Conservation (phyloP, 1,140 invertebrate species). For the Lucilia cuprina region DNA sequence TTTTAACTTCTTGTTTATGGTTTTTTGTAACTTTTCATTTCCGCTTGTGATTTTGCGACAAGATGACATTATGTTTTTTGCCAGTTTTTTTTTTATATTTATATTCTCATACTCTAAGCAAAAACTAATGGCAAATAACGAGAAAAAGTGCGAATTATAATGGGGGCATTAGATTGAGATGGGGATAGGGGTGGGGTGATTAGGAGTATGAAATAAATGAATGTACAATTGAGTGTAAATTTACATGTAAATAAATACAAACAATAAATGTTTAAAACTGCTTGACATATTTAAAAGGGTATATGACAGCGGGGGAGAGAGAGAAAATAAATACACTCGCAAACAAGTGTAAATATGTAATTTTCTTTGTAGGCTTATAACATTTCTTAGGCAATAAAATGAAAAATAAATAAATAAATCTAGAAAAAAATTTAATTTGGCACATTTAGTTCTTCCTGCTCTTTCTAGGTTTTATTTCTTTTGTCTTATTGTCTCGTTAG, state of each 20-base stretch:
- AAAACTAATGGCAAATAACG: not conserved
- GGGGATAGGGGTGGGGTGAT: not conserved
- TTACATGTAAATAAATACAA: conserved; percentile 20
- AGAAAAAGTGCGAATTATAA: not conserved
- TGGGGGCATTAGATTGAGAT: not conserved
- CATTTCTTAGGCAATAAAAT: not conserved
- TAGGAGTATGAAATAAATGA: not conserved
- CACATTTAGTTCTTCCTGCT: not conserved
- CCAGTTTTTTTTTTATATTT: not conserved
- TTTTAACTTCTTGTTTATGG: not conserved
- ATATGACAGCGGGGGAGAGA: conserved; percentile 6
- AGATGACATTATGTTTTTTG: not conserved
- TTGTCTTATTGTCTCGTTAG: not conserved
- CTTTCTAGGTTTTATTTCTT: not conserved
- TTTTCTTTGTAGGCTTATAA: not conserved
- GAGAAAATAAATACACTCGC: not conserved
- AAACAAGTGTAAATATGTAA: no score
- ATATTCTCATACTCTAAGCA: not conserved
- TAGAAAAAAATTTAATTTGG: not conserved
- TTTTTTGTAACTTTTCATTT: not conserved
- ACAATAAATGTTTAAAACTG: conserved; percentile 26
- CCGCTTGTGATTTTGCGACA: not conserved
- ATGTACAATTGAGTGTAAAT: not conserved
- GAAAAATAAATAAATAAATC: not conserved
- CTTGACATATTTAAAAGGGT: conserved; percentile 24